Percentiles rank a stretch among this genome's conserved stretches.
Conservation (phyloP, 2,113 vertebrate genomes). For the Oreochromis aureus region DNA sequence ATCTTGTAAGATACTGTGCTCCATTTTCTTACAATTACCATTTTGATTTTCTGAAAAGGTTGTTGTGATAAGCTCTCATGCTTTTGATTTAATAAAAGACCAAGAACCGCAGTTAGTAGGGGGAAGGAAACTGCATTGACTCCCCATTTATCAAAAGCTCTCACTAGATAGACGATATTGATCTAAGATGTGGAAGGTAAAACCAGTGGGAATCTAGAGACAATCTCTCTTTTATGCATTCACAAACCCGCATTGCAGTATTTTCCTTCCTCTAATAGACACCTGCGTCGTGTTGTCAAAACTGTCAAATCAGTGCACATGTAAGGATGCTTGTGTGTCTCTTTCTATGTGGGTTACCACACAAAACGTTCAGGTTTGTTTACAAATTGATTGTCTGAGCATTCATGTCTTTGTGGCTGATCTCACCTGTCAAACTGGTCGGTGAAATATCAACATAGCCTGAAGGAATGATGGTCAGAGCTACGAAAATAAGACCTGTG, state of each 20-base stretch:
- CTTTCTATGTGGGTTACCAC: not conserved
- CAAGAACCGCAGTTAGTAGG: not conserved
- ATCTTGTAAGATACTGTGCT: not conserved
- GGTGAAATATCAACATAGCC: conserved; percentile 1
- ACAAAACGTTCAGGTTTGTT: not conserved
- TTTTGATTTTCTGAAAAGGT: not conserved
- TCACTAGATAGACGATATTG: conserved; percentile 45
- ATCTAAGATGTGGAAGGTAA: conserved; percentile 44
- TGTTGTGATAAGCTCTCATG: not conserved
- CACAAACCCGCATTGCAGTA: conserved; percentile 32
- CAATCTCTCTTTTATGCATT: conserved; percentile 42
- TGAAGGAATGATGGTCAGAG: not conserved
- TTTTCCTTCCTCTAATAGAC: conserved; percentile 33
- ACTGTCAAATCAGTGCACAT: conserved; percentile 16
- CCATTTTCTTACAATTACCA: not conserved
- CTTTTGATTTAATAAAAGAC: conserved; percentile 27
- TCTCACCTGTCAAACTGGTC: not conserved
- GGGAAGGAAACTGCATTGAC: conserved; percentile 9
- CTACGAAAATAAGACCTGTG: not conserved
- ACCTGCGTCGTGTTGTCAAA: conserved; percentile 13
- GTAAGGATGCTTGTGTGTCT: not conserved
- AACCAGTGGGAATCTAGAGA: conserved; percentile 34
- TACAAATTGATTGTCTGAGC: conserved; percentile 11
- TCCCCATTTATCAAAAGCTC: conserved; percentile 42
- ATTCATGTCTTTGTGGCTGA: not conserved